phyloP scores from a whole-genome alignment of 2,797 vertebrate species.

The Oreochromis mossambicus region DNA sequence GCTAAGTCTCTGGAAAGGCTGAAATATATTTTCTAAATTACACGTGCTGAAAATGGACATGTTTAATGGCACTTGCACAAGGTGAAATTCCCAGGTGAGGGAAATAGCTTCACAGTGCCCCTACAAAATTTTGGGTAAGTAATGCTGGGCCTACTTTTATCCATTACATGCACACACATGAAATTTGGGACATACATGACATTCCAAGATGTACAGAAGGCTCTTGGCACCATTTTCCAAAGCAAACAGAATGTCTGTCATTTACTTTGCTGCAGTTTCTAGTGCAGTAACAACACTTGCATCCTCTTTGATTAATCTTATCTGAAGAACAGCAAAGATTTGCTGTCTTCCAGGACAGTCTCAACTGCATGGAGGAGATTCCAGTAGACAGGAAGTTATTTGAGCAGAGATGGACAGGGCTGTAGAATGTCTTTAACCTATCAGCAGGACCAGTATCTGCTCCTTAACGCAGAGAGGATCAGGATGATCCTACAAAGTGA shows the following conservation, averaged over 20 bases:
- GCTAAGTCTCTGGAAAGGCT: not conserved
- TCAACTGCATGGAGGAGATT: not conserved
- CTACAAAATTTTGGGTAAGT: not conserved
- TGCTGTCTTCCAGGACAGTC: fast-evolving
- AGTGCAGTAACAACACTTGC: not conserved
- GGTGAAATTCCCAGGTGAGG: not conserved
- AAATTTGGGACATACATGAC: not conserved
- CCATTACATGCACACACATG: not conserved
- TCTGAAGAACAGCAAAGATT: not conserved
- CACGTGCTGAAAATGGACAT: not conserved
- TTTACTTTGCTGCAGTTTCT: not conserved
- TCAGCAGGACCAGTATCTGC: fast-evolving
- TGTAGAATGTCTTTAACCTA: not conserved
- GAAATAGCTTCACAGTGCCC: not conserved
- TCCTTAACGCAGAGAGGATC: not conserved
- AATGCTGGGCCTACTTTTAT: not conserved
- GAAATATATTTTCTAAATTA: not conserved
- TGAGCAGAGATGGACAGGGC: not conserved
- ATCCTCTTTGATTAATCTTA: not conserved
- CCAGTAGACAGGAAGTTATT: not conserved
- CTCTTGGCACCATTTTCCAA: not conserved
- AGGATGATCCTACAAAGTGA: not conserved
- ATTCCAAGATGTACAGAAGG: not conserved
- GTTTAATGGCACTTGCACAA: not conserved
- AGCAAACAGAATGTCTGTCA: not conserved